Base-by-base conservation (phyloP, 2,797 vertebrate genomes). In the Kryptopterus vitreolus region DNA sequence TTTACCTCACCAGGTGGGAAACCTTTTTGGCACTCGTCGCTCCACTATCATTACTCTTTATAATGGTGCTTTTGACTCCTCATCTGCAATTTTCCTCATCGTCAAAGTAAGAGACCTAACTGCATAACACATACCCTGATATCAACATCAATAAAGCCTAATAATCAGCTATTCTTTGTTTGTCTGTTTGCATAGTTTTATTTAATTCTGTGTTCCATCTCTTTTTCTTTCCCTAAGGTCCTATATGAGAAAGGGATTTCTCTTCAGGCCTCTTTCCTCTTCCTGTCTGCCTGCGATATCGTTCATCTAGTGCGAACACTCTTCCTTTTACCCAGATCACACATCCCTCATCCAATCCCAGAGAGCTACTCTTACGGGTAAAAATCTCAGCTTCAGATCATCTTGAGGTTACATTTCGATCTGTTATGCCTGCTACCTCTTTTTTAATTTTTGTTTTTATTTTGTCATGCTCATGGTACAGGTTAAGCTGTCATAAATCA, bases 11-110 rank as follows among this genome's bases (percentile, higher is more conserved):
- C 87, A 98, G 96, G 91, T 98, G 70, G 95, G 95, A 3, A 98
- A 96, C 84, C 92, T 98, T 8, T 98, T 96, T 4, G 91, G 93
- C 4, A 88, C 91, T 85, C 94, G 94, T 81, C 95, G 96, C 29
- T 96, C 95, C 11, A 95, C 96, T 82, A 88, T 98, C 87, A 97
- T 98, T 89, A 97, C 96, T 6, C 88, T 97, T 74, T 97, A 95
- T 90, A 97, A 94, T 0, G 96, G 96, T 2, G 96, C 96, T 12
- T 98, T 95, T 0, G 96, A 96, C 83, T 98, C 96, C 13, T 98
- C 97, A 0, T 92, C 96, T 0, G 89, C 87, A 0, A 76, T 96
- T 72, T 96, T 98, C 85, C 90, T 98, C 57, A 82, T 98, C 55
- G 70, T 97, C 61, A 98, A 98, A 94, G 96, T 97, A 88, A 89